Base-by-base conservation (phyloP, 2,797 vertebrate genomes). In the Melanogrammus aeglefinus region DNA sequence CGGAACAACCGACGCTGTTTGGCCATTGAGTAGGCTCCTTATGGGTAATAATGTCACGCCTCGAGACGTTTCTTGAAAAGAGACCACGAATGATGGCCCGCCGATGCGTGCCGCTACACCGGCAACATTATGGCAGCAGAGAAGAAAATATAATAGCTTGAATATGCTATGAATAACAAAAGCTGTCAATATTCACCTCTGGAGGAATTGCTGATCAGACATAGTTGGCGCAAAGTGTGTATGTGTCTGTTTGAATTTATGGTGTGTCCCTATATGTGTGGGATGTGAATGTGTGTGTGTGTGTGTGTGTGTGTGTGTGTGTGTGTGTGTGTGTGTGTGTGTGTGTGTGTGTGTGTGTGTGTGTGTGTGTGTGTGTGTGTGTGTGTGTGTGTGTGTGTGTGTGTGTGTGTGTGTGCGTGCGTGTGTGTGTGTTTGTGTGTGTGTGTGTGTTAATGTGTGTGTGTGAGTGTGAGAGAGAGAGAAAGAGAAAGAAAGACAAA, bases 41-140 rank as follows among this genome's bases (percentile, higher is more conserved):
- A 93, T 91, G 90, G 90, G 92, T 92, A 92, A 94, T 93, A 94
- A 92, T 82, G 92, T 93, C 92, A 93, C 79, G 89, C 91, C 87
- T 91, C 81, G 81, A 86, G 87, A 91, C 83, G 80, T 88, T 91
- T 92, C 89, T 91, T 91, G 84, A 92, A 91, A 92, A 91, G 89
- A 92, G 81, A 85, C 75, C 57, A 88, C 87, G 72, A 89, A 88
- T 91, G 92, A 90, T 87, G 82, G 91, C 90, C 79, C 10, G 88
- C 87, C 91, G 89, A 93, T 91, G 90, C 86, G 90, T 93, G 93
- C 91, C 86, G 91, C 92, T 90, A 92, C 91, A 87, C 89, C 87
- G 90, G 87, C 88, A 91, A 92, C 91, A 92, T 93, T 90, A 93
- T 90, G 90, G 88, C 88, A 89, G 88, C 80, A 78, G 82, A 83